These are phyloP conservation scores for Drosophila setifemur DNA, from an alignment of 1,140 invertebrate species.

Conservation along the genomic window DNA sequence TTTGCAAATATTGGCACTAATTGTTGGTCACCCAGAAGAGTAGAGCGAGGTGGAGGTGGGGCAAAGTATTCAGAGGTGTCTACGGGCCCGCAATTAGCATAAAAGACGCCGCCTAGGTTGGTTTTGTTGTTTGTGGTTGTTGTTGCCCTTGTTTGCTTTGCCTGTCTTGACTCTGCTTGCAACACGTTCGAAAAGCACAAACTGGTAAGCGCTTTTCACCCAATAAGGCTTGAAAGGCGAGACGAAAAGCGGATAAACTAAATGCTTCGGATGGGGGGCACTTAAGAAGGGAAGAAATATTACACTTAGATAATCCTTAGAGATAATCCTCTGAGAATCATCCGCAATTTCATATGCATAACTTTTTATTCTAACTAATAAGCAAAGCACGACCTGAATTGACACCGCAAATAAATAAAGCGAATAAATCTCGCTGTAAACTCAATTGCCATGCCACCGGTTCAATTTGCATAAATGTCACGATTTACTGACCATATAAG, in stretches of 20 bases:
- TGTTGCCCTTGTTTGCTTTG: constrained; percentile 15
- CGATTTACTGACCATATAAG: constrained; percentile 51
- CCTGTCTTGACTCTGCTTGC: constrained; percentile 5
- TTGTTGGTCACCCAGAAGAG: not conserved
- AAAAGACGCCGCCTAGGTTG: constrained; percentile 58
- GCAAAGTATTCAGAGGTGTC: constrained; percentile 4
- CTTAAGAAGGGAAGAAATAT: too few relatives aligned
- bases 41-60: not conserved
- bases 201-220: constrained; percentile 6
- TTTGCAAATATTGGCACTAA: constrained; percentile 52
- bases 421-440: constrained; percentile 27
- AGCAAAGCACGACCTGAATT: too few relatives aligned
- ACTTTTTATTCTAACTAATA: too few relatives aligned
- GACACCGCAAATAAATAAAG: too few relatives aligned
- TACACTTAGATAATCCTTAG: too few relatives aligned
- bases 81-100: constrained; percentile 56
- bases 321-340: too few relatives aligned
- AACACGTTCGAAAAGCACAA: constrained; percentile 31
- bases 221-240: not conserved
- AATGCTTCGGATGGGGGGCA: not conserved
- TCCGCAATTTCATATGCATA: too few relatives aligned
- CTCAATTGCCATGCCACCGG: constrained; percentile 7
- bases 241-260: constrained; percentile 11
- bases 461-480: constrained; percentile 57
- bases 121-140: constrained; percentile 9